Evolutionary conservation across 2,888 invertebrate species (phyloP).

Genomic region (Melitaea athalia): DNA sequence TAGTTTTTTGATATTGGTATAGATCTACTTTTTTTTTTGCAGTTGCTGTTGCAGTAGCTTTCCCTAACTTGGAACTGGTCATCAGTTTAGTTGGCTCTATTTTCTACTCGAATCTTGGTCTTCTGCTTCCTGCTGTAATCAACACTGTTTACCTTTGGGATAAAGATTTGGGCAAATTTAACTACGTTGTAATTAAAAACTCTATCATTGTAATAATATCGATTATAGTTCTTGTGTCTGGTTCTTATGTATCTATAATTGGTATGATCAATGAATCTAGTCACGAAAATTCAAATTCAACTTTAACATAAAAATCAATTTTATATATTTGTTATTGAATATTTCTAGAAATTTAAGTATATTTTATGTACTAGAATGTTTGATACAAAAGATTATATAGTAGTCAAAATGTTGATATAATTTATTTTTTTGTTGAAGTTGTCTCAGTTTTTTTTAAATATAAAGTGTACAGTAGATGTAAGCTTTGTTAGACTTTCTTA

Average conservation of each 20-base stretch:
- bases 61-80: slow-evolving; percentile 92
- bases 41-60: slow-evolving; percentile 89
- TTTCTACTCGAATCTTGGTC: slow-evolving; percentile 87
- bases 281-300: slow-evolving; percentile 18
- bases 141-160: slow-evolving; percentile 88
- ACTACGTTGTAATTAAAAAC: slow-evolving; percentile 87
- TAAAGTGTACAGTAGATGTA: slow-evolving; percentile 3
- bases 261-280: slow-evolving; percentile 62
- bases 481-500: not conserved
- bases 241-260: slow-evolving; percentile 65
- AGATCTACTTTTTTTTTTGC: slow-evolving; percentile 42
- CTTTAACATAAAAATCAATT: slow-evolving; percentile 8
- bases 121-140: slow-evolving; percentile 87
- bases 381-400: not conserved
- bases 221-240: slow-evolving; percentile 63
- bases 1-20: not conserved
- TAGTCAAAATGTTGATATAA: not conserved
- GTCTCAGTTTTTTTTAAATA: not conserved
- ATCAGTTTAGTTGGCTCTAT: slow-evolving; percentile 94
- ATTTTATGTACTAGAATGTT: no score
- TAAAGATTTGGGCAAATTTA: slow-evolving; percentile 82
- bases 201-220: slow-evolving; percentile 64
- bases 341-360: not conserved
- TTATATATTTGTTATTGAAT: not conserved
- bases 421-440: not conserved